These are phyloP conservation scores for Formica selysi DNA, from an alignment of 1,140 invertebrate species.

Conservation along the genomic window DNA sequence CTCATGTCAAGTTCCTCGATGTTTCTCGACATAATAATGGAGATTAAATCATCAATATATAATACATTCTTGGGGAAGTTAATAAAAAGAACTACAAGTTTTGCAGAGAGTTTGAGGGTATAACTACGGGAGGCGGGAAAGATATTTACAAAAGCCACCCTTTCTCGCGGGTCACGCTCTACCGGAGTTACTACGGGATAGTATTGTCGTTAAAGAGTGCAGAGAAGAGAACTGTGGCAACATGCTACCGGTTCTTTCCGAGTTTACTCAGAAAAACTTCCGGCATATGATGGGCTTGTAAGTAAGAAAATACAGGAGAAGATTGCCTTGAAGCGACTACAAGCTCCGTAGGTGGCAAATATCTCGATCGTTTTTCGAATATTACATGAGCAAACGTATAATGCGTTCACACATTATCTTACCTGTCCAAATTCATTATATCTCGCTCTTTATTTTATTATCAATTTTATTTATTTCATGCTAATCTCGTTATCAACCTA, in stretches of 20 bases:
- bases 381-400: conserved; percentile 4
- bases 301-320: conserved; percentile 63
- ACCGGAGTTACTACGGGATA: conserved; percentile 40
- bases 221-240: conserved; percentile 69
- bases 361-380: conserved; percentile 41
- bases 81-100: conserved; percentile 26
- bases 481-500: background rate
- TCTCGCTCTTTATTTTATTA: background rate
- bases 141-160: conserved; percentile 72
- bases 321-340: conserved; percentile 68
- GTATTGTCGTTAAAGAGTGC: conserved; percentile 68
- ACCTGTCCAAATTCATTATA: background rate
- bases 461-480: conserved; percentile 12
- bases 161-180: conserved; percentile 47
- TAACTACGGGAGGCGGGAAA: conserved; percentile 36
- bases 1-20: conserved; percentile 30
- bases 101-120: conserved; percentile 9
- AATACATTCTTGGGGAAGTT: conserved; percentile 6
- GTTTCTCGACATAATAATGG: conserved; percentile 11
- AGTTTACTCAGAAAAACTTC: conserved; percentile 67
- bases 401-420: conserved; percentile 24
- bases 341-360: conserved; percentile 71
- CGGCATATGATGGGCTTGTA: conserved; percentile 49
- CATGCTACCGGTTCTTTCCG: conserved; percentile 75
- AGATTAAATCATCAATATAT: background rate